Conservation (phyloP, 2,797 vertebrate species). For the Huso huso region DNA sequence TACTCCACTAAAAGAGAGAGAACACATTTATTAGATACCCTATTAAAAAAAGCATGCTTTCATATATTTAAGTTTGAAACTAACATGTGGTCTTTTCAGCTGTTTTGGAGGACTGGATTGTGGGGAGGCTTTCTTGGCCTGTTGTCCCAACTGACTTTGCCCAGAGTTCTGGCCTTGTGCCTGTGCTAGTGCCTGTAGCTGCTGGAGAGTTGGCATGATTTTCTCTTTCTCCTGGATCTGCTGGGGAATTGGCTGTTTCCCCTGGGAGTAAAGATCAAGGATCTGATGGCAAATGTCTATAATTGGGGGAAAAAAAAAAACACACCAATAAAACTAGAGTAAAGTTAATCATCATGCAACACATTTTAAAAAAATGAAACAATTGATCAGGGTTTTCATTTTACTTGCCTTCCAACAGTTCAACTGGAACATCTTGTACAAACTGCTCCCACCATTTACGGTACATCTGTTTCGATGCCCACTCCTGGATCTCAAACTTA, state of each 20-base stretch:
- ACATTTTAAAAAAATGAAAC: background rate
- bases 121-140: constrained; percentile 83
- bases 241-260: constrained; percentile 93
- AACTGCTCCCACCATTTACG: constrained; percentile 98
- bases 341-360: background rate
- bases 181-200: background rate
- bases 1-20: no score
- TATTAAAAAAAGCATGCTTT: no score
- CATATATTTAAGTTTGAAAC: constrained; percentile 24
- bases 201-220: constrained; percentile 29
- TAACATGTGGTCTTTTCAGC: constrained; percentile 80
- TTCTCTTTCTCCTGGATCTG: constrained; percentile 71
- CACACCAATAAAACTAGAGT: background rate
- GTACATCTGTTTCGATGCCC: constrained; percentile 90
- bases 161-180: constrained; percentile 35
- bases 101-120: constrained; percentile 83
- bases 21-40: no score
- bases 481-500: constrained; percentile 96
- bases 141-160: constrained; percentile 45
- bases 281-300: constrained; percentile 97
- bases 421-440: constrained; percentile 95
- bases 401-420: constrained; percentile 83
- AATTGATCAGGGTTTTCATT: background rate
- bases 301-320: background rate
- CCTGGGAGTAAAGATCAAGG: constrained; percentile 93